phyloP scores from a whole-genome alignment of 2,888 invertebrate genomes.

The Troides helena region DNA sequence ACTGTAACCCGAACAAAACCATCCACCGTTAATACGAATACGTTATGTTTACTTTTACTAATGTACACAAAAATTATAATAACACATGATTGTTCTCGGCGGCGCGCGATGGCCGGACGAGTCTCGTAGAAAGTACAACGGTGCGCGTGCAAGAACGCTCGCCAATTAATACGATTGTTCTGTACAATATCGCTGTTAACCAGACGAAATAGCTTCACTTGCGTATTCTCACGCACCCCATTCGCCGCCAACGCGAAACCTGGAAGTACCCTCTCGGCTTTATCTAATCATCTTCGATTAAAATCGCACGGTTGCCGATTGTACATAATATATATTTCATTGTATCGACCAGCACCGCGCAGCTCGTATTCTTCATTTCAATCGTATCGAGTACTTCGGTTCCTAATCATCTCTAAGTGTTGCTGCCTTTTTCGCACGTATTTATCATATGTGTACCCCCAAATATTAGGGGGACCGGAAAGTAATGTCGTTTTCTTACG shows the following conservation, averaged over 20 bases:
- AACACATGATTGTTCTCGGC: constrained; percentile 66
- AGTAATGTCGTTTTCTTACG: too few species aligned
- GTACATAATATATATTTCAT: too few species aligned
- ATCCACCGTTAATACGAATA: constrained; percentile 32
- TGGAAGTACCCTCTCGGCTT: neutral
- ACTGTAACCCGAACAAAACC: constrained; percentile 29
- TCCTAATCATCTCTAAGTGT: too few species aligned
- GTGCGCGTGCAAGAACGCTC: constrained; percentile 62
- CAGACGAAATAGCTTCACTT: constrained; percentile 15
- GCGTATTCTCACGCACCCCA: constrained; percentile 21
- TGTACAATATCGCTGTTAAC: constrained; percentile 37
- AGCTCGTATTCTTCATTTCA: too few species aligned
- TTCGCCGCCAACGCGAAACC: neutral
- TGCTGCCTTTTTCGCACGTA: too few species aligned
- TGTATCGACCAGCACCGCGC: too few species aligned
- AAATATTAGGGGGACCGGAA: too few species aligned
- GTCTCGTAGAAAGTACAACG: constrained; percentile 63
- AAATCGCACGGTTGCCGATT: too few species aligned
- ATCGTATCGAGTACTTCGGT: too few species aligned
- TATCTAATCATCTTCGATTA: neutral
- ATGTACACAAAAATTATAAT: constrained; percentile 63
- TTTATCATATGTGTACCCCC: too few species aligned
- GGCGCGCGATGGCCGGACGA: constrained; percentile 45
- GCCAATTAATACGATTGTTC: constrained; percentile 56
- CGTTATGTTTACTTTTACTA: constrained; percentile 58